Evolutionary conservation across 2,888 invertebrate species (phyloP), one percentile per base, ranked within the genome.

Genomic region (Sesia apiformis): DNA sequence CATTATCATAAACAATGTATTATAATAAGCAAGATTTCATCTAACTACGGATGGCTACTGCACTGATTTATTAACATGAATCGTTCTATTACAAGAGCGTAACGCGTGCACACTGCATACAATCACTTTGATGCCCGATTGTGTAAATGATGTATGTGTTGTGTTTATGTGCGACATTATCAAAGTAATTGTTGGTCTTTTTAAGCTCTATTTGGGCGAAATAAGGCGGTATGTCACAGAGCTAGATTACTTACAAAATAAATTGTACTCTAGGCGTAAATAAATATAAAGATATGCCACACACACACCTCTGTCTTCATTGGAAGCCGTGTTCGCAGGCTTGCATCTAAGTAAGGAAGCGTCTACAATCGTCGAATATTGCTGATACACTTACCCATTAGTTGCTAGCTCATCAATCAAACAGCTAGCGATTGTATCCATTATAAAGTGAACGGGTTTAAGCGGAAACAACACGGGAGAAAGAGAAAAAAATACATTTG

Each of bases 371-470:
- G 63, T 69, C 65, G 72, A 67, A 70, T 63, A 65, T 65, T 64
- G 60, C 64, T 60, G 68, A 59, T 64, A 65, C 66, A 94, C 94
- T 95, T 93, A 95, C 95, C 95, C 94, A 89, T 92, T 93, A 77
- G 92, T 92, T 77, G 93, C 92, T 91, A 94, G 91, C 91, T 95
- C 95, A 91, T 95, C 95, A 91, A 95, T 93, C 91, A 95, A 93
- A 94, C 95, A 95, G 94, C 95, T 95, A 85, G 73, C 76, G 70
- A 78, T 68, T 64, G 62, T 63, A 69, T 67, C 86, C 87, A 72
- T 70, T 72, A 82, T 67, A 79, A 74, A 82, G 72, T 74, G 80
- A 77, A 81, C 72, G 77, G 81, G 84, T 75, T 79, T 74, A 87
- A 86, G 84, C 85, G 78, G 77, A 70, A 83, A 81, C 63, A 81